phyloP scores from a whole-genome alignment of 1,140 invertebrate species.

The Polyergus mexicanus region DNA sequence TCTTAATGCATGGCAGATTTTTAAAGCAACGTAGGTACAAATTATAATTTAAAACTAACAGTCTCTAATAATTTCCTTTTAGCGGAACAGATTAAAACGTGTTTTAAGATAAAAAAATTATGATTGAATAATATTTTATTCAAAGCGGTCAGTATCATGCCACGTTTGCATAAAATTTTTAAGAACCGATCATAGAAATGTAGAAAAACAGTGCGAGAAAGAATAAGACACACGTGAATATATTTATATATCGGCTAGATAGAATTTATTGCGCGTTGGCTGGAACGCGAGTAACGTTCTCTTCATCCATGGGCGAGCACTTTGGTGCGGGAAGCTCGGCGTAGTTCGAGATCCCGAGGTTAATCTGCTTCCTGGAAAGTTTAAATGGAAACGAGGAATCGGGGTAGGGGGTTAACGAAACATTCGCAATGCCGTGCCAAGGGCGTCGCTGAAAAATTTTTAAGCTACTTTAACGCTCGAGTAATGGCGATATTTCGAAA shows the following conservation, averaged over 20 bases:
- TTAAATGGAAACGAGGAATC: constrained; percentile 74
- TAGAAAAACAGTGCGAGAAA: neutral
- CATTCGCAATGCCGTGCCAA: constrained; percentile 51
- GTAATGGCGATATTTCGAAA: constrained; percentile 41
- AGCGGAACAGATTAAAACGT: neutral
- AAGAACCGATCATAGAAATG: neutral
- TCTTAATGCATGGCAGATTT: constrained; percentile 12
- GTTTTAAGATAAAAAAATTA: neutral
- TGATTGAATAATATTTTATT: neutral
- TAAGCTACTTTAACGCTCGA: constrained; percentile 78
- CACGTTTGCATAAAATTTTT: neutral
- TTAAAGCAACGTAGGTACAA: neutral
- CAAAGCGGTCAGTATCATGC: neutral
- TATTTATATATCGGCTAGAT: constrained; percentile 45
- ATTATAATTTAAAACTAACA: neutral
- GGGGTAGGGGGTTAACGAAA: constrained; percentile 67
- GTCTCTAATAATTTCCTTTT: neutral
- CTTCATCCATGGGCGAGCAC: constrained; percentile 33
- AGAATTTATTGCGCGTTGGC: constrained; percentile 42
- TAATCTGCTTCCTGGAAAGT: constrained; percentile 77
- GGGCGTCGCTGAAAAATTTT: constrained; percentile 68
- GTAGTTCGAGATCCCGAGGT: constrained; percentile 67
- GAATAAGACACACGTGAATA: neutral
- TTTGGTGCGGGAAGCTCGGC: constrained; percentile 46
- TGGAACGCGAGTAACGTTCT: constrained; percentile 49